These are phyloP conservation scores for Zeuzera pyrina DNA, from an alignment of 2,888 invertebrate genomes.

Conservation along the genomic window DNA sequence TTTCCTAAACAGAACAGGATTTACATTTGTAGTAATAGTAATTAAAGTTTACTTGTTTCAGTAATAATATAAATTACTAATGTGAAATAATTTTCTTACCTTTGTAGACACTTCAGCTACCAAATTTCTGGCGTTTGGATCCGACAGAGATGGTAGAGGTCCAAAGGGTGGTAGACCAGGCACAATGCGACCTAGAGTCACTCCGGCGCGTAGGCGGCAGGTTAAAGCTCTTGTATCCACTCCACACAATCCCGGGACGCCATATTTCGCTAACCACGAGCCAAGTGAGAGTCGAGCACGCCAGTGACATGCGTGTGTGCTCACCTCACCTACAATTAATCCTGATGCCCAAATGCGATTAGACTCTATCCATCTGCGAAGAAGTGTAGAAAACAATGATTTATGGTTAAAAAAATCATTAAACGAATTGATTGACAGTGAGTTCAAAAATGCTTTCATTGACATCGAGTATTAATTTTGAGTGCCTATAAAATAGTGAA, in stretches of 20 bases:
- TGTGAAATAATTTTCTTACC: constrained; percentile 44
- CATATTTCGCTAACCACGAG: constrained; percentile 85
- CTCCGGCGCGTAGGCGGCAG: constrained; percentile 91
- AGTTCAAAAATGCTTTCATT: no score
- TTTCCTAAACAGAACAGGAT: no score
- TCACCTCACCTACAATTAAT: constrained; percentile 92
- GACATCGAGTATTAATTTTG: no score
- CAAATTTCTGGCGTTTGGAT: constrained; percentile 91
- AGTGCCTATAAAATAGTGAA: no score
- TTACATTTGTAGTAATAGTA: no score
- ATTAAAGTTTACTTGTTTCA: no score
- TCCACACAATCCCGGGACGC: constrained; percentile 90
- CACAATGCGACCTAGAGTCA: constrained; percentile 81
- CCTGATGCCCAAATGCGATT: constrained; percentile 92
- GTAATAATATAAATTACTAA: no score
- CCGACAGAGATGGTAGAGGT: constrained; percentile 54
- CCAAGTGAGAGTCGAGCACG: constrained; percentile 84
- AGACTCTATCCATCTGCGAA: constrained; percentile 94
- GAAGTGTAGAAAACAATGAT: constrained; percentile 8
- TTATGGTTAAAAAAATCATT: no score
- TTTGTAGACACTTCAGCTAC: constrained; percentile 92
- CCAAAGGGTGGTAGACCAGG: constrained; percentile 65
- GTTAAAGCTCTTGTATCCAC: constrained; percentile 96
- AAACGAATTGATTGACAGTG: no score
- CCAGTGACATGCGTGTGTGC: constrained; percentile 93